These are phyloP conservation scores for Motacilla tschutschensis DNA, from an alignment of 2,113 vertebrate genomes.

Conservation along the genomic window DNA sequence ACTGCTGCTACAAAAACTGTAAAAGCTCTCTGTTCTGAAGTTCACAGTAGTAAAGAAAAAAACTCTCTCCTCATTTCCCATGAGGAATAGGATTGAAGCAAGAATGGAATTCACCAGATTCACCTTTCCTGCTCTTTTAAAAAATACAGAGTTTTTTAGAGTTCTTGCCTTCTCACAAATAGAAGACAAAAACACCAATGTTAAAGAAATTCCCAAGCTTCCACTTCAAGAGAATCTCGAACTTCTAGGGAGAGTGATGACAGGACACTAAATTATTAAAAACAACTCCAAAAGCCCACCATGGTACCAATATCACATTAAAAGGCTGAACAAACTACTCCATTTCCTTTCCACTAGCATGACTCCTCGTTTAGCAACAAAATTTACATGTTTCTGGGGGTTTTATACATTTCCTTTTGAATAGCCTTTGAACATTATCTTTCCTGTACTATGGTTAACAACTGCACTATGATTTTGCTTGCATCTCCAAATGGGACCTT, in stretches of 20 bases:
- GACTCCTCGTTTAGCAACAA: background rate
- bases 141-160: background rate
- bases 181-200: background rate
- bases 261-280: background rate
- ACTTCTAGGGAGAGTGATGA: background rate
- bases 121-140: background rate
- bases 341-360: background rate
- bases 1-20: background rate
- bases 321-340: background rate
- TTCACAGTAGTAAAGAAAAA: background rate
- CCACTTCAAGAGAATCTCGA: background rate
- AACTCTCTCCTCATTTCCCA: background rate
- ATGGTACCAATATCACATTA: background rate
- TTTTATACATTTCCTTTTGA: rapidly evolving
- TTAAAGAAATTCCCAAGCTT: background rate
- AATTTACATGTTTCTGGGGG: background rate
- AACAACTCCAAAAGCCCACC: background rate
- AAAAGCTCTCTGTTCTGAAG: background rate
- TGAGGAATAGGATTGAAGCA: background rate
- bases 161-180: background rate
- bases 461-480: background rate
- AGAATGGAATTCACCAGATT: background rate
- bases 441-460: background rate
- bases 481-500: background rate
- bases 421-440: background rate